A percentile compares a stretch with the other conserved stretches of the same genome.
Evolutionary conservation across 1,140 invertebrate genomes (phyloP).

Genomic region (Holcopasites calliopsidis): DNA sequence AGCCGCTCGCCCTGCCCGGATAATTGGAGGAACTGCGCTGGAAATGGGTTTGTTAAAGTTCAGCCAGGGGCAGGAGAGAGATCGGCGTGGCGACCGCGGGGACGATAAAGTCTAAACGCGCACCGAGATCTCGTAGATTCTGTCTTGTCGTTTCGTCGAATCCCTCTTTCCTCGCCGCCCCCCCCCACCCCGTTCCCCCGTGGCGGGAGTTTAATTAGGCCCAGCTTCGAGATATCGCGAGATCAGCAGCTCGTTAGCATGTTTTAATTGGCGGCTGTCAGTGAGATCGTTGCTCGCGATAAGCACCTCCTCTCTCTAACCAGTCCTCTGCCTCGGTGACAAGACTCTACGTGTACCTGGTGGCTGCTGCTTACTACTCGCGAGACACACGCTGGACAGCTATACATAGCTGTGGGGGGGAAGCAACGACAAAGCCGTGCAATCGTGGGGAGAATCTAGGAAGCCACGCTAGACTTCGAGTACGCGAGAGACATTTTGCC

Average conservation of each 20-base stretch:
- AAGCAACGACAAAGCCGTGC: conserved; percentile 5
- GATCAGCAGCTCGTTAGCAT: conserved; percentile 80
- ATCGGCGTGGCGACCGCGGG: conserved; percentile 36
- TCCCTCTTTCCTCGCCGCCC: conserved; percentile 15
- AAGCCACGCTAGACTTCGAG: conserved; percentile 12
- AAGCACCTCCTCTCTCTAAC: conserved; percentile 62
- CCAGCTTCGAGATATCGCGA: conserved; percentile 71
- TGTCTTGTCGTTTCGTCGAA: conserved; percentile 37
- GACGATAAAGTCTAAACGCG: conserved; percentile 55
- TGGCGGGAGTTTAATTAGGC: conserved; percentile 73
- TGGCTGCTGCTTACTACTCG: conserved; percentile 57
- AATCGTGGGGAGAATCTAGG: conserved; percentile 35
- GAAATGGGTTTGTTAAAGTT: conserved; percentile 61
- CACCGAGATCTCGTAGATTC: conserved; percentile 57
- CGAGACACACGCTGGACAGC: conserved; percentile 38
- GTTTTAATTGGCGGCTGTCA: conserved; percentile 79
- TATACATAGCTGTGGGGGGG: background rate
- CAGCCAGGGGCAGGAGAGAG: conserved; percentile 20
- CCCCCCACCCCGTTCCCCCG: conserved; percentile 27
- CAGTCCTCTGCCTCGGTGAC: conserved; percentile 59
- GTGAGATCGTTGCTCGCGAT: conserved; percentile 72
- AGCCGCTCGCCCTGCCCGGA: conserved; percentile 12
- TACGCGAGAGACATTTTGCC: conserved; percentile 52
- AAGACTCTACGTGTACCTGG: conserved; percentile 61
- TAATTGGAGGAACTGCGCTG: conserved; percentile 48